Evolutionary conservation across 2,888 invertebrate genomes (phyloP).

Genomic region (Leptothorax acervorum): DNA sequence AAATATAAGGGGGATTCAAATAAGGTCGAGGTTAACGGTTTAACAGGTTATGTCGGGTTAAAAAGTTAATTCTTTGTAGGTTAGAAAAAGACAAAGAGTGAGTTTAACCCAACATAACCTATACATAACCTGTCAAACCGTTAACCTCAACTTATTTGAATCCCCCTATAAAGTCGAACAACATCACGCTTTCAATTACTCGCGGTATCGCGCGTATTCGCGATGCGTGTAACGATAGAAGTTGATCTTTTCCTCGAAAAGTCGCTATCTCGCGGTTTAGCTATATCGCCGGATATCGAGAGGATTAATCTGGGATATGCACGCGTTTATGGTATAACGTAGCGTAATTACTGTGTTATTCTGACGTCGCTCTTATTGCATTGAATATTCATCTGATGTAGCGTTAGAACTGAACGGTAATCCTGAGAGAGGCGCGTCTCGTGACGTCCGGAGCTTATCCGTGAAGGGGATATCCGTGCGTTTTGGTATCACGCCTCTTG

Average conservation of each 20-base stretch:
- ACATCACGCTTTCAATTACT: not conserved
- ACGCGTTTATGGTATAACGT: constrained; percentile 17
- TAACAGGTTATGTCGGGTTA: too few relatives aligned
- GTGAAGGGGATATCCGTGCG: constrained; percentile 33
- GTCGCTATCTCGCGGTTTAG: not conserved
- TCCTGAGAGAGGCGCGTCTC: constrained; percentile 37
- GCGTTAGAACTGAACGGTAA: constrained; percentile 35
- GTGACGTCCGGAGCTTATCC: constrained; percentile 37
- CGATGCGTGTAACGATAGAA: not conserved
- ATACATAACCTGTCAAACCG: too few relatives aligned
- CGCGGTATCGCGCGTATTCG: not conserved
- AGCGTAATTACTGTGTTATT: constrained; percentile 37
- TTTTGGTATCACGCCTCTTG: constrained; percentile 40
- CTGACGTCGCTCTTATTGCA: constrained; percentile 37
- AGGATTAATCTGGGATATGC: not conserved
- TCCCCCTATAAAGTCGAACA: not conserved
- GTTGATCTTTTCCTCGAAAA: not conserved
- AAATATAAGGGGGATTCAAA: too few relatives aligned
- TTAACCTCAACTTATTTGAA: too few relatives aligned
- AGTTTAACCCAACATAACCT: too few relatives aligned
- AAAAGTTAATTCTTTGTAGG: too few relatives aligned
- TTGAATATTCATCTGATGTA: constrained; percentile 46
- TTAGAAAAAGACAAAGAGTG: too few relatives aligned
- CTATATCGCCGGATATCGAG: not conserved
- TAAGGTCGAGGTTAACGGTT: too few relatives aligned